phyloP scores from a whole-genome alignment of 2,113 vertebrate species.

The Bagarius yarrelli region DNA sequence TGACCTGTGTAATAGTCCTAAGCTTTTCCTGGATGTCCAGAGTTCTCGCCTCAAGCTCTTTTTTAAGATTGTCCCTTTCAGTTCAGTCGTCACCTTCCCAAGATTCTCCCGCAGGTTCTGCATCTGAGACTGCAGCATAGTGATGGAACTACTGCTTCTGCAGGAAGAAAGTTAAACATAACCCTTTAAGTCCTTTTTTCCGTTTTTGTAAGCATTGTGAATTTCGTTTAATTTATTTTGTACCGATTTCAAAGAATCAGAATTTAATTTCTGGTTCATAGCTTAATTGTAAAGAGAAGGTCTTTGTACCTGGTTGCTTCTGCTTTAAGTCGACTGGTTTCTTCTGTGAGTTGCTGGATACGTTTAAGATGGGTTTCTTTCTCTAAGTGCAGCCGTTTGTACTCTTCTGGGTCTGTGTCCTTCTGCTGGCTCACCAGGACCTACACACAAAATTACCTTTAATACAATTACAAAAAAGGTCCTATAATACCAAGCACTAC shows the following conservation, averaged over 20 bases:
- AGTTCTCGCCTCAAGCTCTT: slow-evolving; percentile 79
- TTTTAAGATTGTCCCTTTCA: slow-evolving; percentile 82
- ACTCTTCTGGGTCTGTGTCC: slow-evolving; percentile 91
- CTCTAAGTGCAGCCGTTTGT: slow-evolving; percentile 87
- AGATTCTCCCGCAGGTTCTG: slow-evolving; percentile 82
- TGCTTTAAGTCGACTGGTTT: slow-evolving; percentile 80
- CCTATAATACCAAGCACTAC: not conserved
- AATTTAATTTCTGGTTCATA: not conserved
- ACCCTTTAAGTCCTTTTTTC: no score
- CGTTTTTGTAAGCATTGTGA: no score
- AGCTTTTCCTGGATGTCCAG: slow-evolving; percentile 86
- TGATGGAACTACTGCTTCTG: slow-evolving; percentile 80
- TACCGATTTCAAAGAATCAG: no score
- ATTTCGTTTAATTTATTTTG: no score
- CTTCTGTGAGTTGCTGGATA: slow-evolving; percentile 90
- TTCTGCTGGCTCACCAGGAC: slow-evolving; percentile 93
- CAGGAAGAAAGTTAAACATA: not conserved
- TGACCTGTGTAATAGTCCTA: slow-evolving; percentile 93
- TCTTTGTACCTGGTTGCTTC: slow-evolving; percentile 80
- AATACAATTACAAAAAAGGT: not conserved
- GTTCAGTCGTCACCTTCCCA: slow-evolving; percentile 75
- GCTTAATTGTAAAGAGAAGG: not conserved
- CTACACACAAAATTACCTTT: slow-evolving; percentile 63
- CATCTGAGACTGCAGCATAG: slow-evolving; percentile 82
- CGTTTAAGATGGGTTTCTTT: slow-evolving; percentile 88